Evolutionary conservation across 2,888 invertebrate species (phyloP).

Genomic region (Drosophila picticornis): DNA sequence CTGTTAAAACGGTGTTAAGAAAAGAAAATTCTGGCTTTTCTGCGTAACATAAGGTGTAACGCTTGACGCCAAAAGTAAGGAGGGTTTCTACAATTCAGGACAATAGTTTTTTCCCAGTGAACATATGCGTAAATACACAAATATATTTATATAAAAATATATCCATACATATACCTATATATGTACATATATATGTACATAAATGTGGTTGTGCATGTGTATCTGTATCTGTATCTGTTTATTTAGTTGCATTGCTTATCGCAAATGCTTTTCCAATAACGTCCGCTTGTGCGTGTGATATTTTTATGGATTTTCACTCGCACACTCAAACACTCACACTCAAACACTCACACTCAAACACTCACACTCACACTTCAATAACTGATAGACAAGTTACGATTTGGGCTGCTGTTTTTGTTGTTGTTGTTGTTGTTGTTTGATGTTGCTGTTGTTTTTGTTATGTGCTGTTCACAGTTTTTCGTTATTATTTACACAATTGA

Average conservation of each 20-base stretch:
- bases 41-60: neutral
- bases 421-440: slow-evolving; percentile 22
- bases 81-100: neutral
- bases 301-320: slow-evolving; percentile 60
- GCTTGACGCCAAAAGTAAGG: neutral
- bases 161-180: neutral
- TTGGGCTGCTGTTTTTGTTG: slow-evolving; percentile 48
- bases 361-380: slow-evolving; percentile 3
- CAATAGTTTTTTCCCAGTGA: neutral
- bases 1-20: neutral
- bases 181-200: slow-evolving; percentile 6
- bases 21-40: fast-evolving
- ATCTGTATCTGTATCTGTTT: slow-evolving; percentile 51
- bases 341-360: neutral
- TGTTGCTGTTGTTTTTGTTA: slow-evolving; percentile 19
- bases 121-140: neutral
- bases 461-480: slow-evolving; percentile 77
- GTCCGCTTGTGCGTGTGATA: slow-evolving; percentile 67
- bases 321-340: neutral
- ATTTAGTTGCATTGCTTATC: slow-evolving; percentile 75
- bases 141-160: neutral
- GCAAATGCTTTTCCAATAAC: slow-evolving; percentile 58
- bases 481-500: slow-evolving; percentile 79
- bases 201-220: slow-evolving; percentile 13
- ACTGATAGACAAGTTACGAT: slow-evolving; percentile 61